Percentiles rank a stretch among this genome's conserved stretches.
These are phyloP conservation scores for Dendrolimus punctatus DNA, from an alignment of 1,140 invertebrate species.

Conservation along the genomic window DNA sequence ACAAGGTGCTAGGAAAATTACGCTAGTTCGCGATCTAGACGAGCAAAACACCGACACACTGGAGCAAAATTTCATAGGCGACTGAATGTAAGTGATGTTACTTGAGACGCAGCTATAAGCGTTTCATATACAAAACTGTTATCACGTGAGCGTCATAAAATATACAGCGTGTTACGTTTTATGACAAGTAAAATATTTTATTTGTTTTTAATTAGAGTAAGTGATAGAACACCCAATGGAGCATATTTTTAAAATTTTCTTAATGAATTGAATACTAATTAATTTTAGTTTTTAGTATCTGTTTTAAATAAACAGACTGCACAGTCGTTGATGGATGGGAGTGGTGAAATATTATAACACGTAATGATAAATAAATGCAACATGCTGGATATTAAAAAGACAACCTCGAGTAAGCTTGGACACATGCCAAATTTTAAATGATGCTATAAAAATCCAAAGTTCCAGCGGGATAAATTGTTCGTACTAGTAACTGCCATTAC, in stretches of 20 bases:
- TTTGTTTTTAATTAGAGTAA: background rate
- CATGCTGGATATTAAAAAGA: slow-evolving; percentile 42
- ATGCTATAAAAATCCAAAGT: slow-evolving; percentile 62
- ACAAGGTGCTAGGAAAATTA: too few relatives aligned
- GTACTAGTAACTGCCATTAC: slow-evolving; percentile 23
- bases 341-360: slow-evolving; percentile 1
- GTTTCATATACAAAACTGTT: slow-evolving; percentile 44
- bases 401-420: slow-evolving; percentile 45
- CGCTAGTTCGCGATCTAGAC: background rate
- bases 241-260: too few relatives aligned
- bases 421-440: slow-evolving; percentile 48
- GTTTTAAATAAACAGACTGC: too few relatives aligned
- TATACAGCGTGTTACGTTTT: slow-evolving; percentile 48
- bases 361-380: slow-evolving; percentile 17
- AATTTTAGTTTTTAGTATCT: too few relatives aligned
- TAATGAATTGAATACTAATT: too few relatives aligned
- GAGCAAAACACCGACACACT: slow-evolving; percentile 17
- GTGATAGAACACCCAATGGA: background rate
- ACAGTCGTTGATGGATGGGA: too few relatives aligned
- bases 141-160: slow-evolving; percentile 51
- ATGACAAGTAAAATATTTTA: slow-evolving; percentile 11
- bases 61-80: slow-evolving; percentile 29
- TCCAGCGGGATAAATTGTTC: slow-evolving; percentile 46
- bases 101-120: slow-evolving; percentile 36
- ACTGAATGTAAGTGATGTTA: slow-evolving; percentile 44